These are phyloP conservation scores for Oscarella lobularis DNA, from an alignment of 37 sponge, comb jelly and placozoan species.

Conservation along the genomic window DNA sequence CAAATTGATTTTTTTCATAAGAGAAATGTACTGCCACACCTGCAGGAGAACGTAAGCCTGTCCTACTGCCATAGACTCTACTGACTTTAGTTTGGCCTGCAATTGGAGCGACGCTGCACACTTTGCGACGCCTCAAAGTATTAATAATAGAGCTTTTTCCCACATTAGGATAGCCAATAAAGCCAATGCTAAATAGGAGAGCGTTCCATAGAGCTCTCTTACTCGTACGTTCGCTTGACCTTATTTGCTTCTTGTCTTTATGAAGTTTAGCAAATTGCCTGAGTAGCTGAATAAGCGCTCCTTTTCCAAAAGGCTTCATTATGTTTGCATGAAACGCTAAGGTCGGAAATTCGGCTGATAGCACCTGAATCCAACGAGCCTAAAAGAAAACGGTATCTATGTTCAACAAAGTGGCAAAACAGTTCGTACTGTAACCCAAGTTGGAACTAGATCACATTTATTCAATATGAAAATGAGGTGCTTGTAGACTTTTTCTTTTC, in stretches of 20 bases:
- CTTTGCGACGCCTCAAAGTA: slow-evolving; percentile 82
- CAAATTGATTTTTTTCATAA: slow-evolving; percentile 82
- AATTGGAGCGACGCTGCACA: slow-evolving; percentile 94
- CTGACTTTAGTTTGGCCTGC: slow-evolving; percentile 94
- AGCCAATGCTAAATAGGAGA: slow-evolving; percentile 84
- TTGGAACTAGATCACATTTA: slow-evolving; percentile 97
- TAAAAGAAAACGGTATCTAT: too few relatives aligned
- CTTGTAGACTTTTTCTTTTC: slow-evolving; percentile 88
- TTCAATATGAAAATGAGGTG: slow-evolving; percentile 89
- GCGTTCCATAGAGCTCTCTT: background rate
- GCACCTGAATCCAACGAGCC: slow-evolving; percentile 72
- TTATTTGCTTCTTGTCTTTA: slow-evolving; percentile 91
- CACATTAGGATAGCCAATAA: slow-evolving; percentile 97
- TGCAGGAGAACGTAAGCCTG: slow-evolving; percentile 3
- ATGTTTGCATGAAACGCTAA: slow-evolving; percentile 96
- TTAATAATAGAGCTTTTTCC: slow-evolving; percentile 99
- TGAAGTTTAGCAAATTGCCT: slow-evolving; percentile 95
- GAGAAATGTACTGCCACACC: slow-evolving; percentile 99
- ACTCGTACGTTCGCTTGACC: slow-evolving; percentile 15
- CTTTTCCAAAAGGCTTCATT: slow-evolving; percentile 96
- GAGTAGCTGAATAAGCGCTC: slow-evolving; percentile 85
- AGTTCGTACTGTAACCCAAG: slow-evolving; percentile 86
- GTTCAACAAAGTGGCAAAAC: too few relatives aligned
- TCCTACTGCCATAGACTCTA: background rate
- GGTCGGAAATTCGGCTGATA: slow-evolving; percentile 87